These are phyloP conservation scores for Goniozus legneri DNA, from an alignment of 1,140 invertebrate genomes.

Conservation along the genomic window DNA sequence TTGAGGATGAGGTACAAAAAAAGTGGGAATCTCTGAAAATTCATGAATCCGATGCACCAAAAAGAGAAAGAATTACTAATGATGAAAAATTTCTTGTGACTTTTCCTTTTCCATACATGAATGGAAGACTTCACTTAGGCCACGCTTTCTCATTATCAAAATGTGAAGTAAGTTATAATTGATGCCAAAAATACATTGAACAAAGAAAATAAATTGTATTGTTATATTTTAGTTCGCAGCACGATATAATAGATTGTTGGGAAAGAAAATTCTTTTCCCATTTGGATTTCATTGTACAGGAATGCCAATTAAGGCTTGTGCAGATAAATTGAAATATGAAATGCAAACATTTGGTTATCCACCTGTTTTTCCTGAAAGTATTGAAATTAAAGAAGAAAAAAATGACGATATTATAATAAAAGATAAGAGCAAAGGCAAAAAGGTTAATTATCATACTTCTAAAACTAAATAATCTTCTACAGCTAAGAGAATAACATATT, in stretches of 20 bases:
- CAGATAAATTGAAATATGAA: slow-evolving; percentile 95
- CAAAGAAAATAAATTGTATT: background rate
- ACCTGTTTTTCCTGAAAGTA: slow-evolving; percentile 79
- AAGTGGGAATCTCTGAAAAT: slow-evolving; percentile 78
- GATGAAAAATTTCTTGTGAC: slow-evolving; percentile 90
- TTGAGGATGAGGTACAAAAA: slow-evolving; percentile 80
- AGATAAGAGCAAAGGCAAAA: slow-evolving; percentile 97
- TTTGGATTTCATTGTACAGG: slow-evolving; percentile 99
- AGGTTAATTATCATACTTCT: slow-evolving; percentile 56
- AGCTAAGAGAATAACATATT: slow-evolving; percentile 9
- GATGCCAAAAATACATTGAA: slow-evolving; percentile 6
- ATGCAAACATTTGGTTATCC: slow-evolving; percentile 90
- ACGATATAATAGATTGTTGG: slow-evolving; percentile 86
- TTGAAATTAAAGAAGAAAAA: slow-evolving; percentile 52
- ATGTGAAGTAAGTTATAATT: slow-evolving; percentile 68
- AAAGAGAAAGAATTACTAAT: slow-evolving; percentile 48
- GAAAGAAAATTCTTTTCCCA: slow-evolving; percentile 91
- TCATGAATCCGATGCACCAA: slow-evolving; percentile 78
- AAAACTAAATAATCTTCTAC: slow-evolving; percentile 2
- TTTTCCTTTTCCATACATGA: slow-evolving; percentile 99
- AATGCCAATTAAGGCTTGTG: slow-evolving; percentile 95
- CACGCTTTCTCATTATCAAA: slow-evolving; percentile 98
- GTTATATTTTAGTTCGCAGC: slow-evolving; percentile 72
- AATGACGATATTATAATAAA: slow-evolving; percentile 67
- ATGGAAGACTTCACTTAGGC: slow-evolving; percentile 94